Percentiles rank a stretch among this genome's conserved stretches.
These are phyloP conservation scores for Sebastes variabilis DNA, from an alignment of 2,797 vertebrate species.

Conservation along the genomic window DNA sequence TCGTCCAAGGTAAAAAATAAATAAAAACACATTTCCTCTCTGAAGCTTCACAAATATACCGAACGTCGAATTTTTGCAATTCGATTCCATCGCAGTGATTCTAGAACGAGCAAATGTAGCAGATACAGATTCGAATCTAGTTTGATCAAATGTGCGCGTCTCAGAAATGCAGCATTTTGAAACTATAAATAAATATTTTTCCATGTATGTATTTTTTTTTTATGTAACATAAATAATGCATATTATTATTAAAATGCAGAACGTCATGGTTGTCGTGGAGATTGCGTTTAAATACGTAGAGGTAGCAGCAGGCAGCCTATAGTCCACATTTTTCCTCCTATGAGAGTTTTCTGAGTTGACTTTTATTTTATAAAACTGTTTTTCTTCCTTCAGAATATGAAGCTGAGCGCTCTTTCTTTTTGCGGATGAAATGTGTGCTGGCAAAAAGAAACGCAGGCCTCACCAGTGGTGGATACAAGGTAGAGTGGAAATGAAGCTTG, in stretches of 20 bases:
- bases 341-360: background rate
- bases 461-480: constrained; percentile 98
- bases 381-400: constrained; percentile 87
- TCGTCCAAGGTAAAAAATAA: constrained; percentile 90
- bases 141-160: background rate
- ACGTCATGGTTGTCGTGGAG: background rate
- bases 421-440: constrained; percentile 98
- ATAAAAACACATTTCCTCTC: background rate
- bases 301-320: background rate
- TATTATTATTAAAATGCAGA: background rate
- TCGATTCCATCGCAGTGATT: background rate
- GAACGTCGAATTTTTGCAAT: background rate
- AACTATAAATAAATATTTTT: too few relatives aligned
- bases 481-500: constrained; percentile 44
- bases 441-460: constrained; percentile 97
- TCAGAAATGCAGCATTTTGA: background rate
- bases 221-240: background rate
- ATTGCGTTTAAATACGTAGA: background rate
- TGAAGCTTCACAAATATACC: too few relatives aligned
- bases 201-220: too few relatives aligned
- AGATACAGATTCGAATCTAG: background rate
- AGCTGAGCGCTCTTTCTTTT: constrained; percentile 95
- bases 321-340: rapidly evolving
- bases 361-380: background rate
- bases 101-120: background rate